Percentiles rank a stretch among this genome's conserved stretches.
These are phyloP conservation scores for Pollenia griseotomentosa DNA, from an alignment of 2,888 invertebrate genomes.

Conservation along the genomic window DNA sequence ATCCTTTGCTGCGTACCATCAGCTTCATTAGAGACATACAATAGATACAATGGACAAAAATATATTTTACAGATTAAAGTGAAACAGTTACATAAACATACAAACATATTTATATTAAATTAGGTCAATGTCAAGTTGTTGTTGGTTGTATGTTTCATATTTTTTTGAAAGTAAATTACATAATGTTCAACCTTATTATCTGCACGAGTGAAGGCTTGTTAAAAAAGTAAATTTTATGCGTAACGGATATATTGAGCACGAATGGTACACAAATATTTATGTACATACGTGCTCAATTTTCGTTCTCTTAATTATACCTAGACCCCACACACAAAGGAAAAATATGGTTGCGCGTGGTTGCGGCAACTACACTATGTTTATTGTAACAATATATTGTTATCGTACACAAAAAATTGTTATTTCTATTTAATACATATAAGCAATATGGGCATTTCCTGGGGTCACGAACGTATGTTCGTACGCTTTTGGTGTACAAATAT, in stretches of 20 bases:
- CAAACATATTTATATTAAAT: not conserved
- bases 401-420: no score
- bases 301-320: no score
- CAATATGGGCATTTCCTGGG: no score
- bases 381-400: no score
- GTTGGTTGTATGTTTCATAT: not conserved
- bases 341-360: no score
- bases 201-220: not conserved
- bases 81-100: not conserved
- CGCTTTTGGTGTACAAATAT: no score
- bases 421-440: no score
- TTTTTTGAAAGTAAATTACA: conserved; percentile 1
- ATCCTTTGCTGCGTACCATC: not conserved
- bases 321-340: no score
- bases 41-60: not conserved
- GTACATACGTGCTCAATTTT: no score
- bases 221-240: not conserved
- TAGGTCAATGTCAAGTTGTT: conserved; percentile 30
- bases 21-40: conserved; percentile 11
- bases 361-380: no score
- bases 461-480: no score
- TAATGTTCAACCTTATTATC: not conserved
- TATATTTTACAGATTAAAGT: not conserved
- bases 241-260: not conserved
- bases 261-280: no score